Percentiles rank a stretch among this genome's conserved stretches.
Evolutionary conservation across 2,888 invertebrate genomes (phyloP).

Genomic region (Boloria euphrosyne): DNA sequence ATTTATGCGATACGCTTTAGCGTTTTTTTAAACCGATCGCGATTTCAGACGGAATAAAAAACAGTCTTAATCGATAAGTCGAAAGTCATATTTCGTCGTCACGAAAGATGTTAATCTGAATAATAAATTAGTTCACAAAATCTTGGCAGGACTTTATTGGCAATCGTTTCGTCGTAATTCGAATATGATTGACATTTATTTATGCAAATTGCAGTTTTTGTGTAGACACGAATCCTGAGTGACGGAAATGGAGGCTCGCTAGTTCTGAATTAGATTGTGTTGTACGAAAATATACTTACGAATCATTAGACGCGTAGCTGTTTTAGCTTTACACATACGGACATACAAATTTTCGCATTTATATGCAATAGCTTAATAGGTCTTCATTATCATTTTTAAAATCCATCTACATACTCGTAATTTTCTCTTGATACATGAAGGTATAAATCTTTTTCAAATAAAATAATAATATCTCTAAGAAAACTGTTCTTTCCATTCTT

Average conservation of each 20-base stretch:
- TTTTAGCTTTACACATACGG: too few relatives aligned
- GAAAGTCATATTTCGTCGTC: constrained; percentile 59
- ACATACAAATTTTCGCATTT: too few relatives aligned
- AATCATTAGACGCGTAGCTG: too few relatives aligned
- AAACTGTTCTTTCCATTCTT: not conserved
- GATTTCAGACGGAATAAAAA: constrained; percentile 75
- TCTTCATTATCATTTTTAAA: too few relatives aligned
- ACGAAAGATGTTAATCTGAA: constrained; percentile 56
- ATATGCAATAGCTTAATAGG: too few relatives aligned
- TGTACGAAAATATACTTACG: too few relatives aligned
- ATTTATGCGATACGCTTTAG: constrained; percentile 78
- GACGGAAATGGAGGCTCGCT: not conserved
- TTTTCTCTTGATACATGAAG: too few relatives aligned
- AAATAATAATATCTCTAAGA: constrained; percentile 6
- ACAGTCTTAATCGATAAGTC: constrained; percentile 62
- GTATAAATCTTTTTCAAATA: not conserved
- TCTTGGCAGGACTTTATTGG: constrained; percentile 26
- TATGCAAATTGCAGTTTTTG: not conserved
- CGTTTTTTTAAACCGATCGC: constrained; percentile 74
- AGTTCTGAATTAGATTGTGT: too few relatives aligned
- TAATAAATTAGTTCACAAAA: constrained; percentile 51
- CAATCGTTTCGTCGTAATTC: constrained; percentile 2
- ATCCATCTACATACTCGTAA: too few relatives aligned
- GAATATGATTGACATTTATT: constrained; percentile 1
- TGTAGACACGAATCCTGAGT: constrained; percentile 1